These are phyloP conservation scores for Drosophila guanche DNA, from an alignment of 1,140 invertebrate genomes.

Conservation along the genomic window DNA sequence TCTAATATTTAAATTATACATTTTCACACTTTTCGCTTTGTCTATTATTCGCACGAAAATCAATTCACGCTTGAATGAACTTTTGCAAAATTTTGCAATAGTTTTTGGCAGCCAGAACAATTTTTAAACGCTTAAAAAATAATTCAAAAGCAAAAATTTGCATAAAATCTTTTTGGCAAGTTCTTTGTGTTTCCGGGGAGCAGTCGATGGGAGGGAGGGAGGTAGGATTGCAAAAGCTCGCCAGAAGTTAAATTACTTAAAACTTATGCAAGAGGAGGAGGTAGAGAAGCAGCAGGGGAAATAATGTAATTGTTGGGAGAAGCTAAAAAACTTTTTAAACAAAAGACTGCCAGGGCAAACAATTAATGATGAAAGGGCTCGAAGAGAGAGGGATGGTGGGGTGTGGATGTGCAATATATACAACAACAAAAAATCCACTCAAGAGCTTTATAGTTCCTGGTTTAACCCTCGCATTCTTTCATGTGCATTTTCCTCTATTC, in stretches of 20 bases:
- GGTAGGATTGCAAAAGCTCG: conserved; percentile 26
- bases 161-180: conserved; percentile 41
- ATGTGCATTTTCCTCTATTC: conserved; percentile 18
- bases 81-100: conserved; percentile 28
- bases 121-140: conserved; percentile 49
- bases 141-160: conserved; percentile 33
- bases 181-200: conserved; percentile 47
- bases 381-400: neutral
- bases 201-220: neutral
- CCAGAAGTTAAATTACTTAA: conserved; percentile 75
- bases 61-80: conserved; percentile 37
- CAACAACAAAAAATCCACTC: conserved; percentile 5
- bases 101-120: conserved; percentile 20
- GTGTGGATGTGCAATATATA: neutral
- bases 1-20: neutral
- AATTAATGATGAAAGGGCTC: conserved; percentile 30
- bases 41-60: conserved; percentile 7
- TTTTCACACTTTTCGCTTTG: conserved; percentile 5
- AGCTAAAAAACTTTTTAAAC: conserved; percentile 45
- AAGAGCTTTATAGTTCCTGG: neutral
- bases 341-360: conserved; percentile 24
- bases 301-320: conserved; percentile 55
- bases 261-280: conserved; percentile 48
- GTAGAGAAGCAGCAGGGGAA: neutral
- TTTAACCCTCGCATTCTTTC: conserved; percentile 1